Conservation (phyloP, 1,140 invertebrate species). For the Cydia strobilella region DNA sequence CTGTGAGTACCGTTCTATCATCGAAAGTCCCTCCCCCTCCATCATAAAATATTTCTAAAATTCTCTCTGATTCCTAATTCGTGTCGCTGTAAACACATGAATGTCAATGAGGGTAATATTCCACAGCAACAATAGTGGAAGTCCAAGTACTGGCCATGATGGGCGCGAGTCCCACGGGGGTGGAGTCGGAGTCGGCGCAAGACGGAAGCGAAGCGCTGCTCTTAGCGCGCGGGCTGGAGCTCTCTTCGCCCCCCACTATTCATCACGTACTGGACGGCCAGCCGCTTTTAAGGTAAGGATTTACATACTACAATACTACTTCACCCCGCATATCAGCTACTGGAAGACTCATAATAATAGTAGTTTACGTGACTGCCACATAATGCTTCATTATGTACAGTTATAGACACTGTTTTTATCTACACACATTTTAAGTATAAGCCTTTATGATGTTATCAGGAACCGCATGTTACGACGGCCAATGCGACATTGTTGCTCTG, state of each 20-base stretch:
- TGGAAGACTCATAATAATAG: too few species aligned
- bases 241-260: conserved; percentile 91
- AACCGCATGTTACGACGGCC: too few species aligned
- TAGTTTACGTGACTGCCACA: too few species aligned
- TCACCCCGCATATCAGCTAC: too few species aligned
- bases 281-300: conserved; percentile 78
- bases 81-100: too few species aligned
- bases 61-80: too few species aligned
- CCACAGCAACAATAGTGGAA: conserved; percentile 57
- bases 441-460: too few species aligned
- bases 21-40: background rate
- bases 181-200: conserved; percentile 36
- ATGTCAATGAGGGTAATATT: background rate
- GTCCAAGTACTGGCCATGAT: conserved; percentile 54
- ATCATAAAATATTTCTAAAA: too few species aligned
- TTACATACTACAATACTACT: background rate
- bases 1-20: conserved; percentile 45
- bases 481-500: too few species aligned
- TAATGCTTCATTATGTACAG: too few species aligned
- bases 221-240: conserved; percentile 94
- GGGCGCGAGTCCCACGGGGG: conserved; percentile 40
- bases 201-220: conserved; percentile 60
- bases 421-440: too few species aligned
- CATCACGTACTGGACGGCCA: conserved; percentile 94
- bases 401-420: too few species aligned